Base-by-base conservation (phyloP, 2,888 invertebrate genomes). In the Tinea trinotella region DNA sequence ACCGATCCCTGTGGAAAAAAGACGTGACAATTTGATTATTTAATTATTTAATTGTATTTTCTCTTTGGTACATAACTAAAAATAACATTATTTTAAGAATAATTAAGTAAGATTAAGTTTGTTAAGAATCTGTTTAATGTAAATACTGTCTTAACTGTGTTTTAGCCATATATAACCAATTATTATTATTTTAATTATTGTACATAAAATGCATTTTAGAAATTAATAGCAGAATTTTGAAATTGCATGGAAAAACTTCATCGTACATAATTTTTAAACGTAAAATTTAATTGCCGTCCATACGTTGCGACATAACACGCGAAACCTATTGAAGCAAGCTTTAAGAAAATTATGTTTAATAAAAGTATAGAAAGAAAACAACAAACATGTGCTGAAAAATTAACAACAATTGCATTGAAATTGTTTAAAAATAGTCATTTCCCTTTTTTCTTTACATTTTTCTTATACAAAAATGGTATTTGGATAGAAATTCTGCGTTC, bases 331-430 rank as follows among this genome's bases (percentile, higher is more conserved):
- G 20, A 34, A 18, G 35, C 40, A 49, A 60, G 57, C 56, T 59
- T 61, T 54, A 54, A 60, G 65, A 64, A 58, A 61, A 60, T 62
- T 63, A 70, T 68, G 68, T 57, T 46, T 7, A 30, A 7, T 2
- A 40, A 40, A 40, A 40, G 13, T n/a, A 40, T 12, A 12, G n/a
- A 4, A 3, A 48, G 10, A 48, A 3, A 9, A 19, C 46, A 5
- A 17, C 19, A 18, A 48, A 48, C 12, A 20, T 48, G 48, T 48
- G 6, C 46, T 19, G 48, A 20, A 48, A 48, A 48, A 48, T 19
- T 2, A 48, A 15, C 7, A 48, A n/a, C 4, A 48, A 48, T 48
- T 48, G n/a, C 48, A 12, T 17, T 18, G 48, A 18, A 40, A 40
- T 48, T 4, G 7, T 19, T 9, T 48, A 18, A 15, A 3, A 48